Percentiles rank a stretch among this genome's conserved stretches.
phyloP scores from a whole-genome alignment of 2,113 vertebrate species.

The Puma concolor region DNA sequence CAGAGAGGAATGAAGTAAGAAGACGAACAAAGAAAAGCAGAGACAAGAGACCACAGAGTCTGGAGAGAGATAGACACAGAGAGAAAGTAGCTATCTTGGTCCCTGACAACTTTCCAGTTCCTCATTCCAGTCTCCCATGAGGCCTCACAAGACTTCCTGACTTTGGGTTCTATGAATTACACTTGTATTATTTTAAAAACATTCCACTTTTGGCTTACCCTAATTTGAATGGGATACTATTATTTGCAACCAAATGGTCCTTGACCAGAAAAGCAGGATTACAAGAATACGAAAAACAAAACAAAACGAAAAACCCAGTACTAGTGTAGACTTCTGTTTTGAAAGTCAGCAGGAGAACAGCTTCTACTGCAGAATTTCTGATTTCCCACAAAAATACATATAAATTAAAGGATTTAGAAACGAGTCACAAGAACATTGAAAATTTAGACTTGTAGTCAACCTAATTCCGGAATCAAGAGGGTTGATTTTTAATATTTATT shows the following conservation, averaged over 20 bases:
- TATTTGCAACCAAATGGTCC: slow-evolving; percentile 73
- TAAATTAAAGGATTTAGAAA: slow-evolving; percentile 75
- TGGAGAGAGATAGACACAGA: slow-evolving; percentile 12
- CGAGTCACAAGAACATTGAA: slow-evolving; percentile 66
- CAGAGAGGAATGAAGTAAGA: not conserved
- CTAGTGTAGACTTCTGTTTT: slow-evolving; percentile 65
- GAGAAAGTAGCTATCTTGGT: slow-evolving; percentile 58
- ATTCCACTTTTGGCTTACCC: slow-evolving; percentile 63
- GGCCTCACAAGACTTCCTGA: slow-evolving; percentile 70
- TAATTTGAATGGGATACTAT: slow-evolving; percentile 69
- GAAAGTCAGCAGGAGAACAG: slow-evolving; percentile 51
- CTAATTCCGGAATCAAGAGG: slow-evolving; percentile 38
- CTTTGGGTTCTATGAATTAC: slow-evolving; percentile 70
- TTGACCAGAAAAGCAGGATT: slow-evolving; percentile 61
- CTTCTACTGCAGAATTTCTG: slow-evolving; percentile 58
- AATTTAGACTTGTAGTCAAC: slow-evolving; percentile 48
- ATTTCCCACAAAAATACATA: slow-evolving; percentile 72
- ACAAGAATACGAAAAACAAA: slow-evolving; percentile 72
- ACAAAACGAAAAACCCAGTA: slow-evolving; percentile 51
- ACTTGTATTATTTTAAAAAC: slow-evolving; percentile 71
- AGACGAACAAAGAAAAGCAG: slow-evolving; percentile 25
- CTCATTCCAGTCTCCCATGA: slow-evolving; percentile 55
- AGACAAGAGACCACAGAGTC: slow-evolving; percentile 6
- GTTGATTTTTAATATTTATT: slow-evolving; percentile 38
- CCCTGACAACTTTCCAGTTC: slow-evolving; percentile 62